A percentile compares a stretch with the other conserved stretches of the same genome.
Conservation (phyloP, 2,113 vertebrate species). For the Micromys minutus region DNA sequence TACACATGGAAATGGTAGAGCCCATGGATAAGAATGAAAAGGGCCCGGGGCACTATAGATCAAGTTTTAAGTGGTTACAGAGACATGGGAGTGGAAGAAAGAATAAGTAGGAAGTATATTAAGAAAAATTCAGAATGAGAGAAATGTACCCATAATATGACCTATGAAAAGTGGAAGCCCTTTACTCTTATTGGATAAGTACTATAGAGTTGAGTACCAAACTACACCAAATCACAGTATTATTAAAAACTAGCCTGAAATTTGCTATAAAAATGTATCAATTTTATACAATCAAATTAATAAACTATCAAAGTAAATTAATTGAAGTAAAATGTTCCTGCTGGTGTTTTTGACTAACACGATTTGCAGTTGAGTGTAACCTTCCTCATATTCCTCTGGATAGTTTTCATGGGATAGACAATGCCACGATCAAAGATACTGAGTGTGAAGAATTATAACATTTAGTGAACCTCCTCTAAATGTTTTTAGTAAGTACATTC, state of each 20-base stretch:
- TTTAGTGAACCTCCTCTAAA: background rate
- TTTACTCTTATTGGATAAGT: too few relatives aligned
- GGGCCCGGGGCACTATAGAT: too few relatives aligned
- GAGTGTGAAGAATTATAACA: background rate
- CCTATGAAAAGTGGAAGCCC: background rate
- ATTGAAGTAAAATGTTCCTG: background rate
- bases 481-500: background rate
- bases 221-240: background rate
- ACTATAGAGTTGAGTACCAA: too few relatives aligned
- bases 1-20: background rate
- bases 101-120: too few relatives aligned
- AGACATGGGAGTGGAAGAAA: background rate
- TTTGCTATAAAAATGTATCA: background rate
- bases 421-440: accelerated
- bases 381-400: background rate
- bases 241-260: background rate
- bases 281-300: background rate
- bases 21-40: background rate
- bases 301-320: background rate
- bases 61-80: too few relatives aligned
- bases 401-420: background rate
- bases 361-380: background rate
- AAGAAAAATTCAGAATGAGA: background rate
- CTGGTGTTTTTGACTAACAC: background rate
- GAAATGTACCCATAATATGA: background rate